Evolutionary conservation across 2,888 invertebrate species (phyloP).

Genomic region (Drosophila picticornis): DNA sequence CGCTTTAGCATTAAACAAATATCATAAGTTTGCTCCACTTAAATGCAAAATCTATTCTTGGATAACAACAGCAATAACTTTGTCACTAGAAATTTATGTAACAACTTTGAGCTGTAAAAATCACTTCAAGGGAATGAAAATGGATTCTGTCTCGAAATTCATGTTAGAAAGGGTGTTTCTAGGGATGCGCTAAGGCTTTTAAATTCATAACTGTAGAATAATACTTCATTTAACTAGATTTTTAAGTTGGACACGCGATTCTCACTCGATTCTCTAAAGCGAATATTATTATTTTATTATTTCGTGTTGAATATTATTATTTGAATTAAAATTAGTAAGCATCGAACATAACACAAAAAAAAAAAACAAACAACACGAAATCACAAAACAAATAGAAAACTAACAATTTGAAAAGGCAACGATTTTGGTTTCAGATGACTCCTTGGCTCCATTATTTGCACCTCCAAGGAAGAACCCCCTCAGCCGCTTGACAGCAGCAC

Average conservation of each 20-base stretch:
- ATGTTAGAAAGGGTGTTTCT: no score
- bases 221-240: no score
- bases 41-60: not conserved
- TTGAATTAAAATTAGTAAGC: slow-evolving; percentile 4
- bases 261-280: not conserved
- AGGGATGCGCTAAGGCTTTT: no score
- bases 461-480: slow-evolving; percentile 34
- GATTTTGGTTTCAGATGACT: not conserved
- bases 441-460: not conserved
- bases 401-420: slow-evolving; percentile 3
- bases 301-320: slow-evolving; percentile 6
- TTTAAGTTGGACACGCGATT: not conserved
- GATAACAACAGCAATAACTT: no score
- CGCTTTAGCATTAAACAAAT: slow-evolving; percentile 48
- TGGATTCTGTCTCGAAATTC: no score
- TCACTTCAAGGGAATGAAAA: no score
- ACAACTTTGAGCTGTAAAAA: no score
- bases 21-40: not conserved
- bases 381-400: slow-evolving; percentile 4
- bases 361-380: slow-evolving; percentile 17
- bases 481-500: slow-evolving; percentile 56
- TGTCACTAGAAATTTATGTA: no score
- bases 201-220: no score
- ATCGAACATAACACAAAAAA: slow-evolving; percentile 6
- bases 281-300: slow-evolving; percentile 13